Conservation (phyloP, 2,113 vertebrate species). For the Scolopax mira region DNA sequence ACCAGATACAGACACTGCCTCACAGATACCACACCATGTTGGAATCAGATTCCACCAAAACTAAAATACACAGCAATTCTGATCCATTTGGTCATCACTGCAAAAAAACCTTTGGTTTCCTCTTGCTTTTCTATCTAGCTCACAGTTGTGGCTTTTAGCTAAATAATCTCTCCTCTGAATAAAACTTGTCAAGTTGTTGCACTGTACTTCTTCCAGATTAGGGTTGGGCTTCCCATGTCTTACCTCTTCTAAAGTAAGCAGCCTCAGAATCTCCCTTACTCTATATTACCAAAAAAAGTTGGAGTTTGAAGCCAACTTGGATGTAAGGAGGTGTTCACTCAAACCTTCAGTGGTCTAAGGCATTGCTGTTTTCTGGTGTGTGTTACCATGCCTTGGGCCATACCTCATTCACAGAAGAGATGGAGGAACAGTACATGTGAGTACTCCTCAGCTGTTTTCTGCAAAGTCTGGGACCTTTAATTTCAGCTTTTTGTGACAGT, state of each 20-base stretch:
- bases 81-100: background rate
- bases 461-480: background rate
- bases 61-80: background rate
- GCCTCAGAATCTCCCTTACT: background rate
- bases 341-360: background rate
- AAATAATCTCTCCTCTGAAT: background rate
- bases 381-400: background rate
- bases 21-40: background rate
- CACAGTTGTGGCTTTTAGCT: background rate
- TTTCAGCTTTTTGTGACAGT: background rate
- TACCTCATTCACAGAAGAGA: background rate
- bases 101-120: background rate
- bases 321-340: background rate
- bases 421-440: background rate
- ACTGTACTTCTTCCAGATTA: rapidly evolving
- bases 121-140: background rate
- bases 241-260: background rate
- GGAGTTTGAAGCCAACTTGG: background rate
- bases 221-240: background rate
- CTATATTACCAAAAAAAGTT: background rate
- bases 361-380: background rate
- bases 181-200: background rate
- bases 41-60: constrained; percentile 44
- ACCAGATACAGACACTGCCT: background rate
- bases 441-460: background rate